Percentiles rank a stretch among this genome's conserved stretches.
These are phyloP conservation scores for Pagrus major DNA, from an alignment of 2,113 vertebrate genomes.

Conservation along the genomic window DNA sequence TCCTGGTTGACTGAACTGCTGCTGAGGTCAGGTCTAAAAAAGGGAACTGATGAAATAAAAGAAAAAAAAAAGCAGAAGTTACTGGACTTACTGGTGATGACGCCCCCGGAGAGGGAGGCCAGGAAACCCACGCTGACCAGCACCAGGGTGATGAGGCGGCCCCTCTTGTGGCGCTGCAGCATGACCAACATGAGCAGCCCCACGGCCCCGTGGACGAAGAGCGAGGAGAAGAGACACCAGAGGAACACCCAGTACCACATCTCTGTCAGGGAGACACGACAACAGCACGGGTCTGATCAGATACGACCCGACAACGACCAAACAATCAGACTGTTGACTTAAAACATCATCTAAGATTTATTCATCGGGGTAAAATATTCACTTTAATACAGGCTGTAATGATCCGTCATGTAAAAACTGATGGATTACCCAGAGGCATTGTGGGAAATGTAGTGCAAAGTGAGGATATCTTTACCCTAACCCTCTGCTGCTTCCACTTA, in stretches of 20 bases:
- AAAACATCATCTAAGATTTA: neutral
- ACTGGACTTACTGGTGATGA: conserved; percentile 95
- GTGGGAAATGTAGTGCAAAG: neutral
- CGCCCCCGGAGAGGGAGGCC: conserved; percentile 92
- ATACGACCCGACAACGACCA: neutral
- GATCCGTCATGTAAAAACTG: too few relatives aligned
- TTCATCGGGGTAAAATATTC: neutral
- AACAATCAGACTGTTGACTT: too few relatives aligned
- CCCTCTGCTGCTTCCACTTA: neutral
- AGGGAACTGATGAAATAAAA: neutral
- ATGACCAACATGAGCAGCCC: conserved; percentile 96
- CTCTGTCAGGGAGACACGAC: conserved; percentile 85
- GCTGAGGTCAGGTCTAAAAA: conserved; percentile 8
- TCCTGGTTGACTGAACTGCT: neutral
- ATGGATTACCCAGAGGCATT: neutral
- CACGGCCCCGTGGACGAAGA: conserved; percentile 93
- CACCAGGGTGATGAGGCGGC: conserved; percentile 94
- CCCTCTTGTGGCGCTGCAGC: conserved; percentile 95
- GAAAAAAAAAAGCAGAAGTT: neutral
- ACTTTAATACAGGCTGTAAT: too few relatives aligned
- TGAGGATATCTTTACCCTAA: neutral
- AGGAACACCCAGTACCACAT: conserved; percentile 99
- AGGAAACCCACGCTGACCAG: conserved; percentile 95
- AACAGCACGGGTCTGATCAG: neutral
- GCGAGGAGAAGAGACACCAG: conserved; percentile 98